phyloP scores from a whole-genome alignment of 2,888 invertebrate genomes.

The Drosophila siamana region DNA sequence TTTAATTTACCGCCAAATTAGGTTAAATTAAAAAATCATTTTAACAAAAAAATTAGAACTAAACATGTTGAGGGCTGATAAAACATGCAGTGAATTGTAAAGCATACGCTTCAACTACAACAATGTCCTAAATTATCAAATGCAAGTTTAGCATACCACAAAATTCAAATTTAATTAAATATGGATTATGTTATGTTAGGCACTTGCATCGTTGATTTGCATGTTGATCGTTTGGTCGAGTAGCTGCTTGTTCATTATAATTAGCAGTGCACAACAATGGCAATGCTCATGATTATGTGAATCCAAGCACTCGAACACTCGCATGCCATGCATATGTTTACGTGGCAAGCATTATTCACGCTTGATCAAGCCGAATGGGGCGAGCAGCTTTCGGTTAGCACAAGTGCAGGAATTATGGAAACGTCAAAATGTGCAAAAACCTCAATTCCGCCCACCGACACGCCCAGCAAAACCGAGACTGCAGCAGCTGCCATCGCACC shows the following conservation, averaged over 20 bases:
- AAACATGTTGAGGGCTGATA: too few species aligned
- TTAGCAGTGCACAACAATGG: neutral
- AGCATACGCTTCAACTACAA: neutral
- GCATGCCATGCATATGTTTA: neutral
- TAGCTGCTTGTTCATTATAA: slow-evolving; percentile 1
- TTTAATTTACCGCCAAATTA: neutral
- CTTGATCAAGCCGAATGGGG: slow-evolving; percentile 42
- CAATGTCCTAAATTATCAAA: neutral
- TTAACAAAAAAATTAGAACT: neutral
- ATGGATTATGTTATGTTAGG: neutral
- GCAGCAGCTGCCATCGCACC: slow-evolving; percentile 36
- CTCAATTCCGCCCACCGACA: neutral
- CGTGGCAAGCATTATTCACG: slow-evolving; percentile 24
- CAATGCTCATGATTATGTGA: slow-evolving; percentile 11
- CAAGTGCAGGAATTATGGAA: slow-evolving; percentile 31
- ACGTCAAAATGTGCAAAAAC: slow-evolving; percentile 3
- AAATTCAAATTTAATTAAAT: neutral
- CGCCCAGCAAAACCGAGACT: slow-evolving; percentile 5
- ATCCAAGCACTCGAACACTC: slow-evolving; percentile 1
- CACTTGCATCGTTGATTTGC: neutral
- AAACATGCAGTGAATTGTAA: neutral
- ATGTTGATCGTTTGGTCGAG: slow-evolving; percentile 1
- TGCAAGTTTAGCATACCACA: neutral
- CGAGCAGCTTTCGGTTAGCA: slow-evolving; percentile 34
- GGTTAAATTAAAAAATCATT: neutral